Evolutionary conservation across 2,888 invertebrate genomes (phyloP), one percentile per base, ranked within the genome.

Genomic region (Mesochorus sp.): DNA sequence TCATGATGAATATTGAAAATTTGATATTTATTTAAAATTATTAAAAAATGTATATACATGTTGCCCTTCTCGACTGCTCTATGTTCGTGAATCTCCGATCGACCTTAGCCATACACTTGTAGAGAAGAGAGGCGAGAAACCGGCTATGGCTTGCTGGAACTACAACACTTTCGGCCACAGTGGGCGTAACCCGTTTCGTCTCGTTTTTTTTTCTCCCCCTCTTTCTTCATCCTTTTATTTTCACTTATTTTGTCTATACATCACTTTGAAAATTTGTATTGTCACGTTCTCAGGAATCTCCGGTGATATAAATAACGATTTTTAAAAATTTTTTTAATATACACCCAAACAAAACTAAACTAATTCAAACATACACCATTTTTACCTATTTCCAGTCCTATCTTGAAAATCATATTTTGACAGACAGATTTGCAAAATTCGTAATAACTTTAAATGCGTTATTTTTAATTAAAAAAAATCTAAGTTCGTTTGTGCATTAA

Each of bases 91-190:
- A 47, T 70, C 74, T 71, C 70, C 26, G 64, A 26, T 62, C 66
- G 78, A 75, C 78, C 75, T 75, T 75, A 64, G 47, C n/a, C 73
- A 37, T 55, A 75, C 51, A 53, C 34, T 66, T n/a, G n/a, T n/a
- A 53, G 64, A 49, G 76, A 75, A 75, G 75, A 59, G 75, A n/a
- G n/a, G n/a, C n/a, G 78, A 53, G 70, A 78, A 78, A 78, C 78
- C 78, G 78, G 78, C 78, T 66, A 26, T 37, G n/a, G n/a, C n/a
- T n/a, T n/a, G n/a, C 37, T 39, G 39, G 19, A 57, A 24, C 57
- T 24, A 31, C 39, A 49, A 53, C 57, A 75, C 70, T 75, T 78
- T 78, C 44, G 78, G 70, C 57, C 75, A 75, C 57, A 51, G 70
- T 74, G 66, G 75, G 64, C 66, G 70, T 66, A 78, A 78, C 78